Conservation (phyloP, 2,113 vertebrate species). For the Anarrhichthys ocellatus region DNA sequence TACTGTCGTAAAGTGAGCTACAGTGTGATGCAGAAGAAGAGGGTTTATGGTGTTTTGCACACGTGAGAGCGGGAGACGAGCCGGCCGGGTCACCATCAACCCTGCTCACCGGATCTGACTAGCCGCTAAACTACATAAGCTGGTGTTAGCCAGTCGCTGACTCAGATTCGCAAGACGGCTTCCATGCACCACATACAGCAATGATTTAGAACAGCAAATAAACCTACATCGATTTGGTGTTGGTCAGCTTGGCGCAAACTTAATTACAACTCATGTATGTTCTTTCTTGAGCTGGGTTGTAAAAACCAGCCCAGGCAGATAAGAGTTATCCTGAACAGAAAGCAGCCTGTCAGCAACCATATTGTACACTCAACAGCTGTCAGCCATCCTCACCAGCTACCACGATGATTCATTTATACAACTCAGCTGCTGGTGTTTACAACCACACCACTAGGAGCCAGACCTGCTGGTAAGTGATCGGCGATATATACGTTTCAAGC, state of each 20-base stretch:
- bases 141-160: not conserved
- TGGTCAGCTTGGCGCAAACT: not conserved
- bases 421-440: slow-evolving; percentile 40
- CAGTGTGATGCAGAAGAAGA: slow-evolving; percentile 16
- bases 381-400: slow-evolving; percentile 31
- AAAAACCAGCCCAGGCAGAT: not conserved
- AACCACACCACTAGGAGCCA: slow-evolving; percentile 17
- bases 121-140: slow-evolving; percentile 9
- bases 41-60: slow-evolving; percentile 25
- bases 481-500: slow-evolving; percentile 13
- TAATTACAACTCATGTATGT: not conserved
- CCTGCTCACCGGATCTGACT: slow-evolving; percentile 8
- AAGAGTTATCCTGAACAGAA: slow-evolving; percentile 10
- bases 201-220: not conserved
- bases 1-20: not conserved
- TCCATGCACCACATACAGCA: not conserved
- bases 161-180: slow-evolving; percentile 1
- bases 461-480: slow-evolving; percentile 9
- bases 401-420: slow-evolving; percentile 51
- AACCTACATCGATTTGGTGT: not conserved
- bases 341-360: slow-evolving; percentile 52
- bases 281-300: not conserved
- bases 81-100: slow-evolving; percentile 21
- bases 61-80: not conserved
- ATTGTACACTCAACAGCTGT: slow-evolving; percentile 45